These are phyloP conservation scores for Elephantulus edwardii DNA, from an alignment of 2,113 vertebrate species.

Conservation along the genomic window DNA sequence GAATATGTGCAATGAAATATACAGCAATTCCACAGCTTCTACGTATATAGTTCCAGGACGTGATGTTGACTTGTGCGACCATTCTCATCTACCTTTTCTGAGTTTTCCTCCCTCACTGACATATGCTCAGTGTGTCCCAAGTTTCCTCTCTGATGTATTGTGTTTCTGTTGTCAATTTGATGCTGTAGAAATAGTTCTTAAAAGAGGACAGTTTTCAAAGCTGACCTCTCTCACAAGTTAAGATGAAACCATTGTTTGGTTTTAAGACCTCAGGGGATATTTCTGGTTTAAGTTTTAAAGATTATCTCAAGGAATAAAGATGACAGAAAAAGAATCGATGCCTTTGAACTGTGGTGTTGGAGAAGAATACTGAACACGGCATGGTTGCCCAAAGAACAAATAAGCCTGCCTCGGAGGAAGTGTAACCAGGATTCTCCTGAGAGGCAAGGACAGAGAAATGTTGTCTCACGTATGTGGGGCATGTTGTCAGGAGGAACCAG, in stretches of 20 bases:
- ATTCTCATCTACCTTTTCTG: neutral
- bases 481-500: no score
- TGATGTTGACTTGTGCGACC: neutral
- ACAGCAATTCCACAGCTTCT: neutral
- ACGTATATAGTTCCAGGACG: neutral
- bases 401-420: no score
- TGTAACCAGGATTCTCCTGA: no score
- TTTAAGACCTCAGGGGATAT: neutral
- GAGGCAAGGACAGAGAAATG: no score
- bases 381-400: no score
- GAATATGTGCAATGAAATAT: neutral
- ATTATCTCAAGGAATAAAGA: neutral
- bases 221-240: neutral
- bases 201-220: neutral
- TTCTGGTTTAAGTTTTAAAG: neutral
- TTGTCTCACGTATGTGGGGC: no score
- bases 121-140: neutral
- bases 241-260: neutral
- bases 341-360: no score
- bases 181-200: neutral
- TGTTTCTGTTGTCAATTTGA: neutral
- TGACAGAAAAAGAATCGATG: no score
- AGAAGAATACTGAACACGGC: no score
- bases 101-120: neutral
- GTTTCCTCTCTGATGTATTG: neutral